Percentiles rank a stretch among this genome's conserved stretches.
Evolutionary conservation across 2,113 vertebrate genomes (phyloP).

Genomic region (Cochlearius cochlearius): DNA sequence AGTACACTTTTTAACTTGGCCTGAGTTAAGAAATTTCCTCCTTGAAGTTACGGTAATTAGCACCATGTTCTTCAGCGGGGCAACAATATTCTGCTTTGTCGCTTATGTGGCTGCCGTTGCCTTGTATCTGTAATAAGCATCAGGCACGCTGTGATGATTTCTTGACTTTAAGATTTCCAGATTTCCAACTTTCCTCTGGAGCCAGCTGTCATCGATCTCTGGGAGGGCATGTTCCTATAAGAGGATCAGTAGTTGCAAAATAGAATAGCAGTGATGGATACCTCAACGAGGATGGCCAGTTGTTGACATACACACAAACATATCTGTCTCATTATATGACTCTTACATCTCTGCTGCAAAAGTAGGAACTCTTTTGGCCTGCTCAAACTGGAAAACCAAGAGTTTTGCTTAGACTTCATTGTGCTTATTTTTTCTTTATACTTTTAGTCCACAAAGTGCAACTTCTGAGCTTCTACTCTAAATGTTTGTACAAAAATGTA

Average conservation of each 20-base stretch:
- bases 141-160: background rate
- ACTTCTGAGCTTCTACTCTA: background rate
- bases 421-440: background rate
- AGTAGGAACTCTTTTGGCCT: background rate
- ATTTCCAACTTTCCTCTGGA: background rate
- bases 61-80: background rate
- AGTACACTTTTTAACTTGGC: background rate
- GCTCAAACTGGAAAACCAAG: background rate
- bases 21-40: background rate
- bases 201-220: background rate
- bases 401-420: background rate
- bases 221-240: background rate
- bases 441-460: background rate
- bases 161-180: background rate
- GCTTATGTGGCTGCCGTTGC: background rate
- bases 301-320: background rate
- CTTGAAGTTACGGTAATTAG: background rate
- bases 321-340: fast-evolving
- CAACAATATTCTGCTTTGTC: background rate
- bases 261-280: background rate
- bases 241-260: background rate
- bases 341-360: background rate
- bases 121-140: background rate
- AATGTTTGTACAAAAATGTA: background rate
- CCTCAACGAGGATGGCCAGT: background rate